Evolutionary conservation across 1,140 invertebrate genomes (phyloP), one percentile per base, ranked within the genome.

Genomic region (Drosophila asahinai): DNA sequence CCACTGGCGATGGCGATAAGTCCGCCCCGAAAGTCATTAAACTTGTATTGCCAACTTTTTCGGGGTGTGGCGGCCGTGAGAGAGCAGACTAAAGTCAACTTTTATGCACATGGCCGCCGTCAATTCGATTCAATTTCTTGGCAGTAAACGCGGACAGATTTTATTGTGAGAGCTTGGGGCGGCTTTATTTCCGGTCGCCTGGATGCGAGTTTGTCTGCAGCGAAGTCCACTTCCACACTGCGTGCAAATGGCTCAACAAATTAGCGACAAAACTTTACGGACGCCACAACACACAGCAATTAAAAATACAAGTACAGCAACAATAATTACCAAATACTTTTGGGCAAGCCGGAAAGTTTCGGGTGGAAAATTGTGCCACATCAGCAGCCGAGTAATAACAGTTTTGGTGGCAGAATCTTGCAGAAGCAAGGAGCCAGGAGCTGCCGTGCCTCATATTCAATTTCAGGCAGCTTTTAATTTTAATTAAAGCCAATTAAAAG

Each of bases 401-500:
- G 75, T 60, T 51, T 75, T 40, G 40, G 55, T 22, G 48, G 17
- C 38, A n/a, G 40, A 51, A 49, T 43, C n/a, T 5, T 47, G 65
- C 17, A 27, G 22, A 30, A 15, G 27, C 17, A 9, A 9, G 30
- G n/a, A 33, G 22, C 25, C 12, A 42, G 9, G 40, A 27, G n/a
- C 1, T 40, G n/a, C 19, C 36, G 47, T 42, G 48, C 54, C 81
- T 84, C 86, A 89, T 90, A 89, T 89, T 89, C 78, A 89, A 89
- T 87, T 87, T 84, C 65, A 40, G 60, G 70, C 64, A 71, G 84
- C 78, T 81, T 89, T 87, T 89, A 74, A 89, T 87, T 87, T 89
- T 87, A 87, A 87, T 87, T 87, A 79, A 75, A 78, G 74, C 84
- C 84, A 89, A 89, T 89, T 87, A 84, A 87, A 78, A 75, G 74